These are phyloP conservation scores for Lepidurus packardi DNA, from an alignment of 1,140 invertebrate genomes.

Conservation along the genomic window DNA sequence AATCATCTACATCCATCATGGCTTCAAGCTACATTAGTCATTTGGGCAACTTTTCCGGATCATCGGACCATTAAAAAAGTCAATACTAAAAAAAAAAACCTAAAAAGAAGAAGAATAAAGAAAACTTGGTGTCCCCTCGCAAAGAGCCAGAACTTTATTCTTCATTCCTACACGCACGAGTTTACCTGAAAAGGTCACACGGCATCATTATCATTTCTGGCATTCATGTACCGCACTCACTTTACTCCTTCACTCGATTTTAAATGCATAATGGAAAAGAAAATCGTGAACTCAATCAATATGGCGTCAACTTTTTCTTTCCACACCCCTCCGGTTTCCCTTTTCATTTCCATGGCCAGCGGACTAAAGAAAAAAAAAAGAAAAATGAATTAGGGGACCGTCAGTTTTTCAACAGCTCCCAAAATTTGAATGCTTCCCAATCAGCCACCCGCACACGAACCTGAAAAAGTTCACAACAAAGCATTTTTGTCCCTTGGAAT, in stretches of 20 bases:
- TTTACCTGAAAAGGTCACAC: conserved; percentile 7
- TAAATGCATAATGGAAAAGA: not conserved
- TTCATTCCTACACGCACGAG: not conserved
- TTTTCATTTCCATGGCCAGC: too few relatives aligned
- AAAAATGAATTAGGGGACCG: conserved; percentile 1
- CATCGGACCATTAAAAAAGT: conserved; percentile 15
- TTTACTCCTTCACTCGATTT: not conserved
- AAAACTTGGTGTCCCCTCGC: not conserved
- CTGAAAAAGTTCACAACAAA: not conserved
- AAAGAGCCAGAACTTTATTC: not conserved
- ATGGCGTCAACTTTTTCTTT: conserved; percentile 2
- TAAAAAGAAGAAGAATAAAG: not conserved
- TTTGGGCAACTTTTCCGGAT: conserved; percentile 8
- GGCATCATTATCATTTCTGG: conserved; percentile 2
- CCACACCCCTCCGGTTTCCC: not conserved
- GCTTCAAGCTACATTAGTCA: conserved; percentile 19
- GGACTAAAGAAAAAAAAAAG: not conserved
- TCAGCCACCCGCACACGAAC: not conserved
- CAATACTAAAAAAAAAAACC: not conserved
- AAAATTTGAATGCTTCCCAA: conserved; percentile 8
- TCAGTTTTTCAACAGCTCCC: not conserved
- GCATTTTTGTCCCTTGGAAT: not conserved
- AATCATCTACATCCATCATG: conserved; percentile 15
- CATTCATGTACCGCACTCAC: not conserved
- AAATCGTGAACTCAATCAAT: not conserved